phyloP scores from a whole-genome alignment of 2,888 invertebrate genomes.

The Bimastos eiseni region DNA sequence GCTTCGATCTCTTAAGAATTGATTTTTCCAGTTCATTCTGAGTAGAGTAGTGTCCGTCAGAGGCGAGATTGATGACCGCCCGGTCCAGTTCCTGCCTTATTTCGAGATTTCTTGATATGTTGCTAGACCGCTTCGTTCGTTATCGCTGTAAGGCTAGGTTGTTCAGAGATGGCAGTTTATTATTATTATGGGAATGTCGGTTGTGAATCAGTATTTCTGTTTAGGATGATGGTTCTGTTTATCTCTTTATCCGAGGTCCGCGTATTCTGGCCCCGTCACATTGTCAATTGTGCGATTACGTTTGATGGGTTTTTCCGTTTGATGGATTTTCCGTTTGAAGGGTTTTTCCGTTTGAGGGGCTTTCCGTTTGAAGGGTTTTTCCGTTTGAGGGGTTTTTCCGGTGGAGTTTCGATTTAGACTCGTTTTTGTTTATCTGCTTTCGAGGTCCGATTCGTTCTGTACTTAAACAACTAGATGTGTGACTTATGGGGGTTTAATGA shows the following conservation, averaged over 20 bases:
- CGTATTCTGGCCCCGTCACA: not conserved
- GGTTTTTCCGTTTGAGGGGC: no score
- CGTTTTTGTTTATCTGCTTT: not conserved
- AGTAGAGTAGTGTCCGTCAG: not conserved
- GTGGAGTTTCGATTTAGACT: not conserved
- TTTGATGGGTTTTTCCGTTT: not conserved
- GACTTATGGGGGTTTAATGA: no score
- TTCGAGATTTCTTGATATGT: not conserved
- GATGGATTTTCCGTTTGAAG: not conserved
- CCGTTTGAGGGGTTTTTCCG: no score
- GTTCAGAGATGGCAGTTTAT: not conserved
- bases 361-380: not conserved
- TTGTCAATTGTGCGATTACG: not conserved
- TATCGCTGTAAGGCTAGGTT: not conserved
- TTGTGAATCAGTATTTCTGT: not conserved
- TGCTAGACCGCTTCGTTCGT: not conserved
- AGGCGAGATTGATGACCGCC: not conserved
- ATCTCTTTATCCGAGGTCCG: not conserved
- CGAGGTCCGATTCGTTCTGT: no score
- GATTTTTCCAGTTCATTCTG: not conserved
- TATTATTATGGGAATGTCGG: not conserved
- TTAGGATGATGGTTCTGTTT: not conserved
- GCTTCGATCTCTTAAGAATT: not conserved
- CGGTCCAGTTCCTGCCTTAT: not conserved
- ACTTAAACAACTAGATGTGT: no score